Evolutionary conservation across 2,888 invertebrate species (phyloP).

Genomic region (Lamproptera curius): DNA sequence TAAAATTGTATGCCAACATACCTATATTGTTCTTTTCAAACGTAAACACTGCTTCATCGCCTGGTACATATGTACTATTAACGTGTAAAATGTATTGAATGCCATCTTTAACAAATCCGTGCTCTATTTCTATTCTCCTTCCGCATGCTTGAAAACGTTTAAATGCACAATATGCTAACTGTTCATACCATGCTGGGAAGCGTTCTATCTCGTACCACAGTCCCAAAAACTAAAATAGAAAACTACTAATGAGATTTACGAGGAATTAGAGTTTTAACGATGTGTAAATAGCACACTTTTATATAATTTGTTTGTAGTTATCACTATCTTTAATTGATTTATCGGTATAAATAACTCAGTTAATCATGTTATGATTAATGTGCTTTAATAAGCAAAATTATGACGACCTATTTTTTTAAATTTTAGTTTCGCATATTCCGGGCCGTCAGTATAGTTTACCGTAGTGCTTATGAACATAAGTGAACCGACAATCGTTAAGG

Average conservation of each 20-base stretch:
- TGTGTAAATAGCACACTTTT: not conserved
- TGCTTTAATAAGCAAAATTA: not conserved
- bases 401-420: not conserved
- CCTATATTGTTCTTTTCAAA: conserved; percentile 57
- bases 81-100: conserved; percentile 52
- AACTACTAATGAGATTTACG: not conserved
- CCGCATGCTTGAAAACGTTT: conserved; percentile 55
- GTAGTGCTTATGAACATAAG: too few species aligned
- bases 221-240: conserved; percentile 55
- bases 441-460: too few species aligned
- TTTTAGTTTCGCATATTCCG: too few species aligned
- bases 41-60: conserved; percentile 56
- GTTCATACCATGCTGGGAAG: conserved; percentile 61
- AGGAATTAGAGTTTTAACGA: not conserved
- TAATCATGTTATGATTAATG: too few species aligned
- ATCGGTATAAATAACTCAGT: too few species aligned
- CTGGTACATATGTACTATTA: conserved; percentile 57
- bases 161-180: conserved; percentile 50
- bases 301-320: too few species aligned
- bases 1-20: conserved; percentile 28
- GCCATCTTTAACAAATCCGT: conserved; percentile 47
- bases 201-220: conserved; percentile 62
- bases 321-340: too few species aligned
- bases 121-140: conserved; percentile 52
- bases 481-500: too few species aligned